Evolutionary conservation across 2,888 invertebrate genomes (phyloP).

Genomic region (Caenorhabditis plicata): DNA sequence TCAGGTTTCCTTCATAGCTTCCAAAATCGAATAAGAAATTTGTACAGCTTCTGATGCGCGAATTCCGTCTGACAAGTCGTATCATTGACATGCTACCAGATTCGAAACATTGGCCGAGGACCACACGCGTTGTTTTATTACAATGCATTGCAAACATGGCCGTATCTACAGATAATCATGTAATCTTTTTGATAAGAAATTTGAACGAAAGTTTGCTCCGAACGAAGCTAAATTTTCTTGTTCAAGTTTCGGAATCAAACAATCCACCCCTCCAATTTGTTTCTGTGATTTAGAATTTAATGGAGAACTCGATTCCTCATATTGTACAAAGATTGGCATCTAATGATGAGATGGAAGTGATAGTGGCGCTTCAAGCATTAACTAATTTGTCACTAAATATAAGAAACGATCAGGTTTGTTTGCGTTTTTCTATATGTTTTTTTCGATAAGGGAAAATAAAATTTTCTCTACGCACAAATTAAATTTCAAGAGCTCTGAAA

Average conservation of each 20-base stretch:
- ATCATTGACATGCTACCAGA: slow-evolving; percentile 49
- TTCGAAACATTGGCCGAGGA: slow-evolving; percentile 47
- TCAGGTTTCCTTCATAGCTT: too few species aligned
- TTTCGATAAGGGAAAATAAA: slow-evolving; percentile 1
- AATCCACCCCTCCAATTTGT: too few species aligned
- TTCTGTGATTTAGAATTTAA: slow-evolving; percentile 28
- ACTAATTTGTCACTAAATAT: slow-evolving; percentile 59
- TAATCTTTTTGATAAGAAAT: slow-evolving; percentile 2
- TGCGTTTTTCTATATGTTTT: too few species aligned
- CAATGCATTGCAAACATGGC: slow-evolving; percentile 63
- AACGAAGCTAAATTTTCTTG: too few species aligned
- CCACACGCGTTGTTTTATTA: slow-evolving; percentile 56
- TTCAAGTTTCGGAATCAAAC: too few species aligned
- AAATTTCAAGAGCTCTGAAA: too few species aligned
- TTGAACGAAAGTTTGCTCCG: neutral
- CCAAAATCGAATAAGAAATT: too few species aligned
- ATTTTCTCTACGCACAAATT: too few species aligned
- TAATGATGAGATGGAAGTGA: slow-evolving; percentile 56
- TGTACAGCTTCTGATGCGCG: slow-evolving; percentile 48
- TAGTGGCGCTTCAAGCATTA: slow-evolving; percentile 58
- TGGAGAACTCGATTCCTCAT: slow-evolving; percentile 36
- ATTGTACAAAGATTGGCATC: slow-evolving; percentile 46
- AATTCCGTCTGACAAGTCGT: slow-evolving; percentile 49
- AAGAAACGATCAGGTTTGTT: slow-evolving; percentile 35
- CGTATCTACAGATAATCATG: slow-evolving; percentile 39